Evolutionary conservation across 1,140 invertebrate genomes (phyloP).

Genomic region (Anadara kagoshimensis): DNA sequence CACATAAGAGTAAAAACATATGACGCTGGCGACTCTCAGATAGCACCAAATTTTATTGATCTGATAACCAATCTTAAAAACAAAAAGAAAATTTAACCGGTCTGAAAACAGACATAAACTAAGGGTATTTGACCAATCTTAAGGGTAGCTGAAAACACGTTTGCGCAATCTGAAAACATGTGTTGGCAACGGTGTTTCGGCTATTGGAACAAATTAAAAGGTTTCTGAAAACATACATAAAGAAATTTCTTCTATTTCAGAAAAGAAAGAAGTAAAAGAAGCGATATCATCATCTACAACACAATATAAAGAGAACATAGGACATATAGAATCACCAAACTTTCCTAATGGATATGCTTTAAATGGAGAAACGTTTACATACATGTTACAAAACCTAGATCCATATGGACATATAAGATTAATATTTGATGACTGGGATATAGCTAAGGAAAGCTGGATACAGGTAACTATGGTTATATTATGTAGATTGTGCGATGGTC

Average conservation of each 20-base stretch:
- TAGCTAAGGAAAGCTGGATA: constrained; percentile 60
- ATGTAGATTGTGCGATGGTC: neutral
- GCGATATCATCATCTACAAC: constrained; percentile 54
- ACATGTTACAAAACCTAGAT: constrained; percentile 66
- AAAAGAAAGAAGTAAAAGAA: constrained; percentile 54
- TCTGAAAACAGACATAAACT: too few relatives aligned
- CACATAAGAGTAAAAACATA: too few relatives aligned
- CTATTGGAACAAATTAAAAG: too few relatives aligned
- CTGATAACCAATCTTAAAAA: too few relatives aligned
- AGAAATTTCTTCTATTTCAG: constrained; percentile 32
- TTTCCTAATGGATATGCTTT: constrained; percentile 66
- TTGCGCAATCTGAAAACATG: too few relatives aligned
- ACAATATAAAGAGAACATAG: constrained; percentile 43
- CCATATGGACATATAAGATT: constrained; percentile 64
- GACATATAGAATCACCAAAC: constrained; percentile 62
- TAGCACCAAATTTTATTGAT: too few relatives aligned
- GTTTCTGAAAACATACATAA: too few relatives aligned
- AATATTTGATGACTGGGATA: constrained; percentile 68
- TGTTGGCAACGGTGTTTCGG: too few relatives aligned
- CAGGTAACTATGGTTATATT: constrained; percentile 48
- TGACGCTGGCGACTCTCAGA: too few relatives aligned
- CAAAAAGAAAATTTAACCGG: too few relatives aligned
- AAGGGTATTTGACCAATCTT: too few relatives aligned
- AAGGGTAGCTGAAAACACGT: too few relatives aligned
- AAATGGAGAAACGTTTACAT: constrained; percentile 68